These are phyloP conservation scores for Cephonodes hylas DNA, from an alignment of 2,888 invertebrate genomes.

Conservation along the genomic window DNA sequence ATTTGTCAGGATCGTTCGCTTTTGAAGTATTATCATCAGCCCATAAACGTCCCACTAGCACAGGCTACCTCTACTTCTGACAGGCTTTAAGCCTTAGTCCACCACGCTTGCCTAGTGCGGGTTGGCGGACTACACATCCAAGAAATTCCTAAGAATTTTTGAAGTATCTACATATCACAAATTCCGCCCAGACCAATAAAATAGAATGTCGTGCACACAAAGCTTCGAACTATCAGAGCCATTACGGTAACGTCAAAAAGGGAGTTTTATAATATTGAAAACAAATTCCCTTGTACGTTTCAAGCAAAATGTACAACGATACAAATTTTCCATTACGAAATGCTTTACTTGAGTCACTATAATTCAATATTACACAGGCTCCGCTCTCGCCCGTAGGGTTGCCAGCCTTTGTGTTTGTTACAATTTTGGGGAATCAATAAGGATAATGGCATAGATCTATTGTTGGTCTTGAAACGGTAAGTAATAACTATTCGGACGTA, in stretches of 20 bases:
- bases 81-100: too few species aligned
- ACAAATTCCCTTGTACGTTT: constrained; percentile 40
- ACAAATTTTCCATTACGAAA: constrained; percentile 55
- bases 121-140: too few species aligned
- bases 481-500: not conserved
- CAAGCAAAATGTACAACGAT: constrained; percentile 51
- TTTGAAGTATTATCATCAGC: too few species aligned
- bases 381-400: constrained; percentile 21
- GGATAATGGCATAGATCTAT: not conserved
- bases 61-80: too few species aligned
- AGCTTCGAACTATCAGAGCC: constrained; percentile 22
- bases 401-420: constrained; percentile 16
- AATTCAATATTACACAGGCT: constrained; percentile 77
- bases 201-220: not conserved
- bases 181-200: not conserved
- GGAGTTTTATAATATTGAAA: constrained; percentile 48
- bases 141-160: too few species aligned
- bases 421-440: constrained; percentile 2
- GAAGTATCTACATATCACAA: too few species aligned
- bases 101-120: too few species aligned
- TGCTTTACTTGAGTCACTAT: constrained; percentile 52
- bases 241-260: constrained; percentile 35
- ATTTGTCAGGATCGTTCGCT: too few species aligned
- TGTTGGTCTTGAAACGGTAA: not conserved
- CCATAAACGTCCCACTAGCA: too few species aligned